Conservation (phyloP, 2,888 invertebrate species). For the Resseliella maxima region DNA sequence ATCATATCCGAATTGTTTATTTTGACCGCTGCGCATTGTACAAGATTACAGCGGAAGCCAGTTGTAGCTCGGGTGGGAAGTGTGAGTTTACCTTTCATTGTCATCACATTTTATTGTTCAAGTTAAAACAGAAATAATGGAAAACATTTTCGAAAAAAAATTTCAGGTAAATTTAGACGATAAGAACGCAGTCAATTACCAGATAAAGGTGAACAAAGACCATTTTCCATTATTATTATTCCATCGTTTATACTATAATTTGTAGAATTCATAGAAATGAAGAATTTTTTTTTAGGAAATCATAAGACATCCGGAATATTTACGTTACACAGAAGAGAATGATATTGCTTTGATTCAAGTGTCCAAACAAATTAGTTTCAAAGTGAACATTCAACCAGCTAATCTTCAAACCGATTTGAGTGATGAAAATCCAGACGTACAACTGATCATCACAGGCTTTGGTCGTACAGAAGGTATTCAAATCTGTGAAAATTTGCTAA, state of each 20-base stretch:
- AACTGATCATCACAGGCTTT: slow-evolving; percentile 61
- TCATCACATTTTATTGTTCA: too few relatives aligned
- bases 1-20: too few relatives aligned
- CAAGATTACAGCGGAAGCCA: too few relatives aligned
- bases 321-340: slow-evolving; percentile 58
- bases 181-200: too few relatives aligned
- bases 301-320: slow-evolving; percentile 58
- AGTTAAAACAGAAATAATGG: too few relatives aligned
- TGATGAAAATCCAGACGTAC: slow-evolving; percentile 57
- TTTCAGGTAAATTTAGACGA: too few relatives aligned
- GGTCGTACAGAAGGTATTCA: slow-evolving; percentile 59
- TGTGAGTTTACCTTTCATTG: too few relatives aligned
- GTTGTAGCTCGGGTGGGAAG: too few relatives aligned
- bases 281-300: slow-evolving; percentile 59
- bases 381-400: slow-evolving; percentile 59
- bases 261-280: too few relatives aligned
- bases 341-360: slow-evolving; percentile 62
- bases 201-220: neutral
- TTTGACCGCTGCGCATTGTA: too few relatives aligned
- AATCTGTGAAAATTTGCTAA: neutral
- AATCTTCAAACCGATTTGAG: slow-evolving; percentile 59
- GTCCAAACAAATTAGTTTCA: slow-evolving; percentile 57
- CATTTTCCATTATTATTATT: neutral
- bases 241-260: too few relatives aligned
- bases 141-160: too few relatives aligned